Evolutionary conservation across 2,888 invertebrate genomes (phyloP).

Genomic region (Salpingus planirostris): DNA sequence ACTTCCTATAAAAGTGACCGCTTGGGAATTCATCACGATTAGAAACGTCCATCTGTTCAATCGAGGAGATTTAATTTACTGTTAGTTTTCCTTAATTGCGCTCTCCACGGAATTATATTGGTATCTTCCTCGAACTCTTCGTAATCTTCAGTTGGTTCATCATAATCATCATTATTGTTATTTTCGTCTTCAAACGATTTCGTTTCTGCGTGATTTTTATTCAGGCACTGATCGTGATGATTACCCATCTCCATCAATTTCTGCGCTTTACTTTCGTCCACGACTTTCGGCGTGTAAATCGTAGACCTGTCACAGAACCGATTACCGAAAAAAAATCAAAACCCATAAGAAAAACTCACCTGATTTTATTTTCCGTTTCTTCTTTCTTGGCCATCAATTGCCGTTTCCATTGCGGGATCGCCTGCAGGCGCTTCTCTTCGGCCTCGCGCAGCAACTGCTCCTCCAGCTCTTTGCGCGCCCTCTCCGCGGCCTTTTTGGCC

Average conservation of each 20-base stretch:
- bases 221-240: conserved; percentile 20
- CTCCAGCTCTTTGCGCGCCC: conserved; percentile 83
- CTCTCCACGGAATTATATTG: conserved; percentile 79
- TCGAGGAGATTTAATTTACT: conserved; percentile 79
- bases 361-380: conserved; percentile 65
- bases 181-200: conserved; percentile 31
- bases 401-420: conserved; percentile 91
- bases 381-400: conserved; percentile 78
- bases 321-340: no score
- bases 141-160: conserved; percentile 18
- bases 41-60: no score
- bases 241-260: conserved; percentile 34
- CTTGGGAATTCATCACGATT: no score
- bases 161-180: conserved; percentile 36
- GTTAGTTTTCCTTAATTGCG: conserved; percentile 81
- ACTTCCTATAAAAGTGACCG: no score
- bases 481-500: conserved; percentile 89
- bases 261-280: conserved; percentile 48
- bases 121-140: conserved; percentile 52
- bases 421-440: conserved; percentile 72
- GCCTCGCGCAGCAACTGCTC: conserved; percentile 76
- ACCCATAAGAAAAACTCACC: no score
- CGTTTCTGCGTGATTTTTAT: conserved; percentile 35
- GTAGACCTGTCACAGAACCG: conserved; percentile 45
- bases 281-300: conserved; percentile 62